Evolutionary conservation across 2,113 vertebrate genomes (phyloP).

Genomic region (Sylvilagus bachmani): DNA sequence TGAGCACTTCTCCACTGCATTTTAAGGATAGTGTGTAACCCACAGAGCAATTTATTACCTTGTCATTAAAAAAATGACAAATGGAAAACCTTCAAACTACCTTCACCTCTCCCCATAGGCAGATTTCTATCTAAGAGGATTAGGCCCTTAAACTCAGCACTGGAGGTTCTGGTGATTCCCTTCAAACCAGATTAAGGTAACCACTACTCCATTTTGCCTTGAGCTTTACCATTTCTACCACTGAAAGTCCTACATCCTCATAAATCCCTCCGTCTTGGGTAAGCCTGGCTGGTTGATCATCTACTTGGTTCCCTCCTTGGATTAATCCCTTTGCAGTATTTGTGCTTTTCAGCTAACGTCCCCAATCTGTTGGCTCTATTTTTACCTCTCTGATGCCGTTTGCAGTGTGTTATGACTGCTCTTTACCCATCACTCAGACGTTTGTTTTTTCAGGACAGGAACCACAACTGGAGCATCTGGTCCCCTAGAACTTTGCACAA

Average conservation of each 20-base stretch:
- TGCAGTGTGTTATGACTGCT: background rate
- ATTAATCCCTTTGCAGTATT: background rate
- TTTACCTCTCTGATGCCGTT: background rate
- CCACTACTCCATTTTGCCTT: background rate
- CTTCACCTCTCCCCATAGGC: background rate
- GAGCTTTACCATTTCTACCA: background rate
- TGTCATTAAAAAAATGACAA: background rate
- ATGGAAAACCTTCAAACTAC: background rate
- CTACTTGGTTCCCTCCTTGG: background rate
- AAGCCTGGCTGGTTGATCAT: background rate
- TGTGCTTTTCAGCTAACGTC: background rate
- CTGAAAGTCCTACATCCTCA: background rate
- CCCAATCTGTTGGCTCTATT: background rate
- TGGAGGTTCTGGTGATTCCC: background rate
- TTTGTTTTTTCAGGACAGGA: background rate
- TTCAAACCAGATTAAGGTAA: background rate
- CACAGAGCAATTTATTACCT: background rate
- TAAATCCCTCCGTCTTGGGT: background rate
- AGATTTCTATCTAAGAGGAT: background rate
- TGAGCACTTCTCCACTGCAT: background rate
- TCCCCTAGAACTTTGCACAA: background rate
- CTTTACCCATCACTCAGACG: background rate
- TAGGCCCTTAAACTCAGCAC: no score
- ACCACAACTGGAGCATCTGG: background rate
- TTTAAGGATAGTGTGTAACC: background rate